These are phyloP conservation scores for Laticauda colubrina DNA, from an alignment of 2,113 vertebrate species.

Conservation along the genomic window DNA sequence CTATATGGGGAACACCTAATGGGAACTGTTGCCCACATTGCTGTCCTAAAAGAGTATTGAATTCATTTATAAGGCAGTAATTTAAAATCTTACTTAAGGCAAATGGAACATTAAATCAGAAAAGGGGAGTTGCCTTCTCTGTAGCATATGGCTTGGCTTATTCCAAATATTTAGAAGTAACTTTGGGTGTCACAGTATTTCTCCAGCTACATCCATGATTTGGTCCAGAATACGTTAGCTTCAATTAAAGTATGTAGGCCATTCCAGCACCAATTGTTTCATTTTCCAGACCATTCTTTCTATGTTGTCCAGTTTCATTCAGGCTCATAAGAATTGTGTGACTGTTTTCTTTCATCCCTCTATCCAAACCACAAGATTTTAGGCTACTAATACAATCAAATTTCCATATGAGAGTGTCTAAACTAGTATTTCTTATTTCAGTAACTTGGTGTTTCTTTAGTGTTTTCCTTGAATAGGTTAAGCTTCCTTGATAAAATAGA, in stretches of 20 bases:
- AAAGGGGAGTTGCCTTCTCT: background rate
- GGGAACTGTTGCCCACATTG: background rate
- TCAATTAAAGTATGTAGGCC: background rate
- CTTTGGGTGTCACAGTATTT: background rate
- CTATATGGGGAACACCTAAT: background rate
- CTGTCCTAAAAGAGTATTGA: background rate
- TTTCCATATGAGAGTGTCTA: background rate
- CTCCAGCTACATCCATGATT: background rate
- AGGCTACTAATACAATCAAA: background rate
- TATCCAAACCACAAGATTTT: background rate
- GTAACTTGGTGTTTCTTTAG: background rate
- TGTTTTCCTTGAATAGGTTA: background rate
- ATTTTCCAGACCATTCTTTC: background rate
- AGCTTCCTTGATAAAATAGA: background rate
- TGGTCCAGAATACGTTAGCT: background rate
- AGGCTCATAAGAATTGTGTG: background rate
- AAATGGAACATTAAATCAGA: background rate
- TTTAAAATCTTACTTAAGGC: background rate
- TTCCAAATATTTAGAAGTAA: background rate
- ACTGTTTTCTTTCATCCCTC: background rate
- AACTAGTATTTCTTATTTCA: background rate
- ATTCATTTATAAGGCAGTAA: background rate
- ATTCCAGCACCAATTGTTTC: background rate
- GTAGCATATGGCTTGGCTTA: background rate
- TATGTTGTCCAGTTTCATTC: background rate